These are phyloP conservation scores for Catharus bicknelli DNA, from an alignment of 2,113 vertebrate genomes.

Conservation along the genomic window DNA sequence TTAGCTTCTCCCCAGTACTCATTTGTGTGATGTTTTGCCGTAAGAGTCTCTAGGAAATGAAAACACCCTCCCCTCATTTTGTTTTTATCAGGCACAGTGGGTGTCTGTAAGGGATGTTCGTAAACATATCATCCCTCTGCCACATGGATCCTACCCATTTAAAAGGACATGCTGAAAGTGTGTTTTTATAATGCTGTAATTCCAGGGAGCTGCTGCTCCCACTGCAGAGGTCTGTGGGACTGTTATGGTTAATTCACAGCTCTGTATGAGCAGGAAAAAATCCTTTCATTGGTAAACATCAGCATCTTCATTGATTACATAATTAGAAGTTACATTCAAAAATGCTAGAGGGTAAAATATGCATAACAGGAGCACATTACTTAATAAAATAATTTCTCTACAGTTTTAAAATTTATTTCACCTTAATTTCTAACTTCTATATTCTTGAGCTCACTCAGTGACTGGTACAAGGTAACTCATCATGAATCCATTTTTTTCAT, in stretches of 20 bases:
- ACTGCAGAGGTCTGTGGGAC: neutral
- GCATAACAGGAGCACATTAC: constrained; percentile 31
- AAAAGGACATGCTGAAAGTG: neutral
- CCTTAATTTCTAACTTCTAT: neutral
- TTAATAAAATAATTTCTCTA: constrained; percentile 19
- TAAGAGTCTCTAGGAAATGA: neutral
- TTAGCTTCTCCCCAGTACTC: neutral
- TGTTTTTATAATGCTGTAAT: neutral
- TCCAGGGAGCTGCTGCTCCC: neutral
- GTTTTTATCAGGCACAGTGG: neutral
- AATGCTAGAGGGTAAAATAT: constrained; percentile 25
- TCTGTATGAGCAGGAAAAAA: constrained; percentile 11
- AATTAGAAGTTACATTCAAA: constrained; percentile 45
- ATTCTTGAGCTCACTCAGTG: neutral
- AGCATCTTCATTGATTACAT: constrained; percentile 50
- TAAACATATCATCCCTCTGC: neutral
- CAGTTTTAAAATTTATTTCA: constrained; percentile 48
- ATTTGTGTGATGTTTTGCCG: neutral
- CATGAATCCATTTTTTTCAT: neutral
- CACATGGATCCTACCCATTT: neutral
- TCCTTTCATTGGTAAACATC: constrained; percentile 3
- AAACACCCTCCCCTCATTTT: neutral
- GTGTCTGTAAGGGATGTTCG: neutral
- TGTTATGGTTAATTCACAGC: neutral
- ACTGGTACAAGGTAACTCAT: neutral